Base-by-base conservation (phyloP, 2,888 invertebrate species). In the Leuctra nigra region DNA sequence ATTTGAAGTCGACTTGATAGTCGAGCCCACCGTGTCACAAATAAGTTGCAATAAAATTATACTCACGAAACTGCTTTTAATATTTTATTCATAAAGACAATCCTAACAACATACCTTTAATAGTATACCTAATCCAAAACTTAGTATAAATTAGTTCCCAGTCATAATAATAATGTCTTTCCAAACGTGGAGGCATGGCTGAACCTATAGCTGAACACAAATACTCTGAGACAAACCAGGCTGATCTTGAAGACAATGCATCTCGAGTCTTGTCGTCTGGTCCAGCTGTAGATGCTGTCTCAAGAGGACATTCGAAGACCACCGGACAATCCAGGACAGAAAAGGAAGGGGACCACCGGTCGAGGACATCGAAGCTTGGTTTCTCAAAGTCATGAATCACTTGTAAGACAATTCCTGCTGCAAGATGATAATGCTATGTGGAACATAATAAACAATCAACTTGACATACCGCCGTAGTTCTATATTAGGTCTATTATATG, bases 21-120 rank as follows among this genome's bases (percentile, higher is more conserved):
- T 46, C 55, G 24, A 56, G 23, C 47, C 59, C 59, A 59, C 52
- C 59, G 54, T 54, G 54, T 59, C 54, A 53, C 56, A 29, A 50
- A 50, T 18, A 39, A 48, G 48, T 48, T 56, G 54, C 54, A 59
- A 59, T 54, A 59, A 59, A 58, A 50, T 20, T 50, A 58, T 58
- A 55, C 54, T 35, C 54, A 58, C 54, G 52, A 58, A 58, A 11
- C 22, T 22, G 16, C 23, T 46, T 13, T 9, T n/a, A 14, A 36
- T 47, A 38, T 35, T 50, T 50, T 20, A 13, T 50, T 14, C 14
- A 35, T 33, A 33, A 35, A 35, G 14, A 35, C 33, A 50, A 35
- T 22, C 48, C 29, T 48, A 25, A 33, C n/a, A n/a, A n/a, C 23
- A 44, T 44, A 20, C 44, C 38, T 29, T 29, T 11, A 29, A 29